These are phyloP conservation scores for Saiga tatarica DNA, from an alignment of 2,113 vertebrate species.

Conservation along the genomic window DNA sequence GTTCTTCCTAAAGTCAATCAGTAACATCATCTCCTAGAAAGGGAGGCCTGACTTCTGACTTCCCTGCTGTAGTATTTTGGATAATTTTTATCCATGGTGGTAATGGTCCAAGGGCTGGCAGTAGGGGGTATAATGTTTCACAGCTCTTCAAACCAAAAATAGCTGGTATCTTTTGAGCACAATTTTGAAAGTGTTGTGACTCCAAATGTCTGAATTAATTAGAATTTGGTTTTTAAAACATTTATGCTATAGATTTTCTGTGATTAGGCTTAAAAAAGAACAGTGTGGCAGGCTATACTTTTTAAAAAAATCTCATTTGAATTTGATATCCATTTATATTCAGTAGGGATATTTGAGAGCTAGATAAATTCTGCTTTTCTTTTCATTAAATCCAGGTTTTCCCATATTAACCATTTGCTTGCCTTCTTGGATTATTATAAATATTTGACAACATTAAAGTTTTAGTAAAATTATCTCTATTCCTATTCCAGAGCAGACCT, in stretches of 20 bases:
- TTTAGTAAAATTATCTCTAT: not conserved
- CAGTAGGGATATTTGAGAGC: not conserved
- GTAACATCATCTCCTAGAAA: not conserved
- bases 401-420: not conserved
- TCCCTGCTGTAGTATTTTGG: not conserved
- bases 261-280: slow-evolving; percentile 2
- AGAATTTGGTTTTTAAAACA: slow-evolving; percentile 18
- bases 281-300: not conserved
- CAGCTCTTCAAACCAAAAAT: not conserved
- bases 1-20: not conserved
- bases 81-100: not conserved
- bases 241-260: not conserved
- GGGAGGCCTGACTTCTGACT: not conserved
- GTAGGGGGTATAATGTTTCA: not conserved
- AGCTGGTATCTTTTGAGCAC: not conserved
- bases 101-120: not conserved
- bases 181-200: slow-evolving; percentile 37
- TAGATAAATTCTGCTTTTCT: not conserved
- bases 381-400: not conserved
- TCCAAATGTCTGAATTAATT: slow-evolving; percentile 17
- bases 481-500: not conserved
- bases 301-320: not conserved
- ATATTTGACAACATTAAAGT: not conserved
- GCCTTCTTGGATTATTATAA: not conserved
- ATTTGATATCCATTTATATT: not conserved